These are phyloP conservation scores for Chrysotoxum bicinctum DNA, from an alignment of 2,888 invertebrate genomes.

Conservation along the genomic window DNA sequence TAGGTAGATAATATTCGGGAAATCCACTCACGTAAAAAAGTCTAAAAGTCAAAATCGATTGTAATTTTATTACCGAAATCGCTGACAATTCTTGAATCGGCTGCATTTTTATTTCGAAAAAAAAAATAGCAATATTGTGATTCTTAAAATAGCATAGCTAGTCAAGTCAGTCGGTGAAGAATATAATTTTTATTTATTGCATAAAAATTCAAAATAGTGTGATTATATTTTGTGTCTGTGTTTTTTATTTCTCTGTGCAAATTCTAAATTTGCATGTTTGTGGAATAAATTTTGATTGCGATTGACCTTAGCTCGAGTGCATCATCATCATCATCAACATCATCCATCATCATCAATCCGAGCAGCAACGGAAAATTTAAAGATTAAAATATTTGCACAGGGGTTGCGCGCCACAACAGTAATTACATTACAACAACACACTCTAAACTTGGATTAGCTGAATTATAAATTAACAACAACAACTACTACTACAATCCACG, in stretches of 20 bases:
- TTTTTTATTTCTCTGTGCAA: neutral
- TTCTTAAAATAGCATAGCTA: slow-evolving; percentile 10
- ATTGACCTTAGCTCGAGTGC: slow-evolving; percentile 33
- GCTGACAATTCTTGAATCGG: slow-evolving; percentile 6
- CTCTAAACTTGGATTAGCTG: slow-evolving; percentile 40
- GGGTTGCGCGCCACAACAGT: slow-evolving; percentile 37
- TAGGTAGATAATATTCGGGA: neutral
- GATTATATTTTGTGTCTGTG: slow-evolving; percentile 1
- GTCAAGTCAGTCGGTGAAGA: neutral
- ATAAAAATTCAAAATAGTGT: neutral
- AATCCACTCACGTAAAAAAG: slow-evolving; percentile 23
- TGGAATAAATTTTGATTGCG: slow-evolving; percentile 23
- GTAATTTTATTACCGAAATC: neutral
- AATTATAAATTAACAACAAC: slow-evolving; percentile 28
- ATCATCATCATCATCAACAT: slow-evolving; percentile 23
- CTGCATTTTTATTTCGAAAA: neutral
- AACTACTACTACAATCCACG: neutral
- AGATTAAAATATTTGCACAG: slow-evolving; percentile 40
- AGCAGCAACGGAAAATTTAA: slow-evolving; percentile 28
- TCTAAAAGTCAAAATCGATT: neutral
- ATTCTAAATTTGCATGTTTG: slow-evolving; percentile 7
- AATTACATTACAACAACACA: neutral
- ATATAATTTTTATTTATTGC: neutral
- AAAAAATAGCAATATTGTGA: slow-evolving; percentile 11
- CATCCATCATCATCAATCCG: neutral